Evolutionary conservation across 2,888 invertebrate genomes (phyloP).

Genomic region (Amblyjoppa fuscipennis): DNA sequence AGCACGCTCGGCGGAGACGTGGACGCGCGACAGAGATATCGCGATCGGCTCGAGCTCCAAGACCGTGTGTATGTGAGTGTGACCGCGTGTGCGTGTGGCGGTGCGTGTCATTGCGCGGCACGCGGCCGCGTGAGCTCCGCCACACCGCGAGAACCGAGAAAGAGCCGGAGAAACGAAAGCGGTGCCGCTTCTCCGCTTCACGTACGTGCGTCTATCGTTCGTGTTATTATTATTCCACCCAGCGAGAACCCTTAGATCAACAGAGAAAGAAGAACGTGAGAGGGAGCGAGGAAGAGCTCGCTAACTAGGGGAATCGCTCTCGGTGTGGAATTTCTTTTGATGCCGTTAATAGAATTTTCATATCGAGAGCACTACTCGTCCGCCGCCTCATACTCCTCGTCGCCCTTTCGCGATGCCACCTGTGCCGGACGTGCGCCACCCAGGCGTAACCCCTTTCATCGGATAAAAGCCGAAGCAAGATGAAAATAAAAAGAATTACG

Average conservation of each 20-base stretch:
- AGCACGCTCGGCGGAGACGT: constrained; percentile 10
- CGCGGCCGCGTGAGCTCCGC: constrained; percentile 68
- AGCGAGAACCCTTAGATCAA: constrained; percentile 71
- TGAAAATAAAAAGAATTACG: constrained; percentile 38
- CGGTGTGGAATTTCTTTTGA: constrained; percentile 75
- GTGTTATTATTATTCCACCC: constrained; percentile 71
- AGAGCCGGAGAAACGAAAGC: constrained; percentile 53
- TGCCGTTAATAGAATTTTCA: constrained; percentile 75
- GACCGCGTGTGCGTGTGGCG: constrained; percentile 68
- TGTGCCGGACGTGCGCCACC: constrained; percentile 67
- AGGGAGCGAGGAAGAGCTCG: constrained; percentile 14
- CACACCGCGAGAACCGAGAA: constrained; percentile 59
- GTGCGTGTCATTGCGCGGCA: constrained; percentile 75
- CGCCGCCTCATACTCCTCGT: constrained; percentile 44
- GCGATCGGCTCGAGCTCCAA: constrained; percentile 27
- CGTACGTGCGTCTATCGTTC: constrained; percentile 66
- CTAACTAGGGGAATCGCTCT: constrained; percentile 73
- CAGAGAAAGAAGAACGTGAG: constrained; percentile 45
- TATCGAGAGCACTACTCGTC: constrained; percentile 65
- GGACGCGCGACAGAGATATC: constrained; percentile 34
- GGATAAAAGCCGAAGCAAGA: constrained; percentile 42
- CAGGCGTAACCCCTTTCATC: constrained; percentile 42
- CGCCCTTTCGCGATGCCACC: constrained; percentile 60
- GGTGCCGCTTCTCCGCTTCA: constrained; percentile 25
- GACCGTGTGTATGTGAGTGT: constrained; percentile 16